Evolutionary conservation across 2,888 invertebrate genomes (phyloP), one percentile per base, ranked within the genome.

Genomic region (Fissipunctia ypsillon): DNA sequence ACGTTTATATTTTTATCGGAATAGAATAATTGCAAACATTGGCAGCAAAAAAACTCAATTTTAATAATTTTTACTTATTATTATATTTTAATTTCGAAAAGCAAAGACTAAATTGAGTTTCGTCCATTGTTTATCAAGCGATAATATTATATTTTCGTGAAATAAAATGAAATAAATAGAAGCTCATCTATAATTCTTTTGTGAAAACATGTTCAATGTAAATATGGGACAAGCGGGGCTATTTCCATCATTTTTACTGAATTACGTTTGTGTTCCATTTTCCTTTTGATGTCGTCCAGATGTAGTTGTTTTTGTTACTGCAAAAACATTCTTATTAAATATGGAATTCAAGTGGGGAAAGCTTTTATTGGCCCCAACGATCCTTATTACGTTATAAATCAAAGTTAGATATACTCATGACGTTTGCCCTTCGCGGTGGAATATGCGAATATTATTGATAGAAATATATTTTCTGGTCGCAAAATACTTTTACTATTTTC

Each of bases 351-450:
- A 73, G 71, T 65, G 74, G 73, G 59, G 41, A 82, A 78, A 69
- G 50, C 66, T 78, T 77, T 83, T 87, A 86, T 87, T 85, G 78
- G 71, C 31, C 61, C 56, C 71, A 78, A 72, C 60, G 69, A 85
- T 83, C 74, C 85, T 85, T 78, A 79, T 85, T 83, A 85, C 73
- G 76, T 81, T 73, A 86, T 87, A 87, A 85, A 87, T 87, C 86
- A 86, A 78, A 85, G 69, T 87, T 77, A 78, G 73, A 76, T 78
- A 84, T 56, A 76, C 78, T 75, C 64, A 64, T 78, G 85, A 76
- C 80, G 72, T 78, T 50, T 77, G 75, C 66, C 80, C 87, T 82
- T 82, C 76, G 63, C 56, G 64, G 69, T 38, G 64, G 63, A 75
- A 74, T 84, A 81, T 80, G 60, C 48, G 56, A 73, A 71, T 69